Conservation (phyloP, 2,888 invertebrate species). For the Stenodera caucasica region DNA sequence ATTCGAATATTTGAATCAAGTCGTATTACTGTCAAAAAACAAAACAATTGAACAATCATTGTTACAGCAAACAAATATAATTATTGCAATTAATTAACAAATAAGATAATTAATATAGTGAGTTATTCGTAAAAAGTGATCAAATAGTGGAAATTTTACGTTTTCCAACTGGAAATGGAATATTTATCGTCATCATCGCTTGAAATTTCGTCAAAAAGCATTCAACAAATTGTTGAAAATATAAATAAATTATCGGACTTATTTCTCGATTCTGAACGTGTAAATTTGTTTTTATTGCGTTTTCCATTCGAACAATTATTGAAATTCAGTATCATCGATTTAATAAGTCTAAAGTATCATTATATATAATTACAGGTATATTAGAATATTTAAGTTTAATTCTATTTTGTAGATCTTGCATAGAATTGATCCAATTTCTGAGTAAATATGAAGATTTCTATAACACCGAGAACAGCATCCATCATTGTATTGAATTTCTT, state of each 20-base stretch:
- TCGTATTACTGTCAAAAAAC: background rate
- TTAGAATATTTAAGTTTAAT: background rate
- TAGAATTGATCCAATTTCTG: background rate
- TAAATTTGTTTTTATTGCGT: background rate
- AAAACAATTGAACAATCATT: background rate
- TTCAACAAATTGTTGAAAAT: background rate
- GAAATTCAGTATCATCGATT: background rate
- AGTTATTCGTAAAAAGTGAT: background rate
- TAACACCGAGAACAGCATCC: background rate
- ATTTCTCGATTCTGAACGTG: background rate
- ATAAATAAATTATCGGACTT: background rate
- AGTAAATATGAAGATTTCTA: slow-evolving; percentile 7
- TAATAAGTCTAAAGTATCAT: background rate
- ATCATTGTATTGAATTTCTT: background rate
- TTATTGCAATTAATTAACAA: background rate
- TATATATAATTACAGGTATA: background rate
- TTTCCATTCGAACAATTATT: slow-evolving; percentile 8
- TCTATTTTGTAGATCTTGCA: background rate
- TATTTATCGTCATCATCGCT: background rate
- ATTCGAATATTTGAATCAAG: slow-evolving; percentile 1
- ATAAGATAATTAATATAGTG: background rate
- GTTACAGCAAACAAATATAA: background rate
- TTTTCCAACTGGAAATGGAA: background rate
- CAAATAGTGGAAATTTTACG: background rate
- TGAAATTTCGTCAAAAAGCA: background rate